Conservation (phyloP, 2,888 invertebrate species). For the Netelia melanura region DNA sequence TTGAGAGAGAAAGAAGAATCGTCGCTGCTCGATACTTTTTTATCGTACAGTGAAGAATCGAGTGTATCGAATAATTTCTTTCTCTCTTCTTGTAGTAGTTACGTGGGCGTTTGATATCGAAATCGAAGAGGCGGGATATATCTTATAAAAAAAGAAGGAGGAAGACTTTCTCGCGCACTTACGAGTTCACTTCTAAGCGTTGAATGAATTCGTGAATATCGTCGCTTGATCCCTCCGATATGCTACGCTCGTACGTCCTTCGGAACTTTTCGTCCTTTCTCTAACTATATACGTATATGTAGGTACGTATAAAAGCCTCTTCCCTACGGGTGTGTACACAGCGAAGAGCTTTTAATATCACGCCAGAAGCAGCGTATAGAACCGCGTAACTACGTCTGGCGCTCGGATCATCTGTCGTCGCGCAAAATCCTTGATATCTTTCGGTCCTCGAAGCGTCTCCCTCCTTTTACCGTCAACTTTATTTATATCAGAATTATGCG, state of each 20-base stretch:
- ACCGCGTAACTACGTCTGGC: slow-evolving; percentile 59
- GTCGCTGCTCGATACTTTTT: neutral
- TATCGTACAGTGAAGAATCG: neutral
- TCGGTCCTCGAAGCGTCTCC: slow-evolving; percentile 44
- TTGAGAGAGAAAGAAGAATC: slow-evolving; percentile 8
- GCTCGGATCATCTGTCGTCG: slow-evolving; percentile 60
- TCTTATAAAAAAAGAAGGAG: neutral
- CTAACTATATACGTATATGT: neutral
- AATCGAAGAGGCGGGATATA: neutral
- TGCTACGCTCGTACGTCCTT: neutral
- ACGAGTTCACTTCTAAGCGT: neutral
- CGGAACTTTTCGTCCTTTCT: neutral
- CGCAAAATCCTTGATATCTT: slow-evolving; percentile 64
- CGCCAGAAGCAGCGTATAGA: slow-evolving; percentile 32
- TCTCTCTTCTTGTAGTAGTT: neutral
- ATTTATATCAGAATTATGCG: neutral
- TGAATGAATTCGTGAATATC: slow-evolving; percentile 19
- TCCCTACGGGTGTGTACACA: neutral
- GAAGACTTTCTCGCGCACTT: neutral
- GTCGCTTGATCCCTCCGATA: neutral
- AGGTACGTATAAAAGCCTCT: neutral
- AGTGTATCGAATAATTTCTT: neutral
- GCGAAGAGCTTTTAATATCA: slow-evolving; percentile 60
- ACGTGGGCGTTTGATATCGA: neutral
- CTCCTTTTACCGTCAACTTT: slow-evolving; percentile 45